phyloP scores from a whole-genome alignment of 2,113 vertebrate species.

The Macquaria ambigua region DNA sequence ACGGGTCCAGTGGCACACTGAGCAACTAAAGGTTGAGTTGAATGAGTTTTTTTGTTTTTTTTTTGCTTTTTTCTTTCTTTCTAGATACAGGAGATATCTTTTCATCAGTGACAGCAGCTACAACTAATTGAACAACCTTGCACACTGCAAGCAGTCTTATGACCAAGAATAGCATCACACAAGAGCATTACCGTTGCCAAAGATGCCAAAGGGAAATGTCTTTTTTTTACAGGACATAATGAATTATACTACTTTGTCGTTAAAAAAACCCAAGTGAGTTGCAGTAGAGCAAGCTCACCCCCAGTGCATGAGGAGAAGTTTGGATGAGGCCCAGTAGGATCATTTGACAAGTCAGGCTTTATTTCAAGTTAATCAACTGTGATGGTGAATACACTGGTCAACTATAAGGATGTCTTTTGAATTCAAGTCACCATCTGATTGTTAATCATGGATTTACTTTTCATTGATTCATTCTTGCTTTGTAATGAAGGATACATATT shows the following conservation, averaged over 20 bases:
- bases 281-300: not conserved
- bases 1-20: not conserved
- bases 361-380: conserved; percentile 27
- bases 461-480: not conserved
- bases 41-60: not conserved
- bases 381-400: not conserved
- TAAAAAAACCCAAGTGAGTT: not conserved
- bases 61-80: not conserved
- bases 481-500: not conserved
- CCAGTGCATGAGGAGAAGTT: not conserved
- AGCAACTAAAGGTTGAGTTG: not conserved
- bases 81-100: not conserved
- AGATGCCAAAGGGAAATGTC: not conserved
- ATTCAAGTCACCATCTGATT: conserved; percentile 2
- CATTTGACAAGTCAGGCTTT: conserved; percentile 16
- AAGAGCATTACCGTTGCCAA: not conserved
- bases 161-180: conserved; percentile 13
- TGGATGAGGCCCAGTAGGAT: not conserved
- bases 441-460: conserved; percentile 5
- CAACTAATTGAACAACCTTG: conserved; percentile 24
- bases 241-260: not conserved
- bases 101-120: conserved; percentile 14
- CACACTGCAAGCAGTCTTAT: not conserved
- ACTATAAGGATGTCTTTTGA: not conserved
- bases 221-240: conserved; percentile 14